Evolutionary conservation across 2,797 vertebrate genomes (phyloP).

Genomic region (Prunella strophiata): DNA sequence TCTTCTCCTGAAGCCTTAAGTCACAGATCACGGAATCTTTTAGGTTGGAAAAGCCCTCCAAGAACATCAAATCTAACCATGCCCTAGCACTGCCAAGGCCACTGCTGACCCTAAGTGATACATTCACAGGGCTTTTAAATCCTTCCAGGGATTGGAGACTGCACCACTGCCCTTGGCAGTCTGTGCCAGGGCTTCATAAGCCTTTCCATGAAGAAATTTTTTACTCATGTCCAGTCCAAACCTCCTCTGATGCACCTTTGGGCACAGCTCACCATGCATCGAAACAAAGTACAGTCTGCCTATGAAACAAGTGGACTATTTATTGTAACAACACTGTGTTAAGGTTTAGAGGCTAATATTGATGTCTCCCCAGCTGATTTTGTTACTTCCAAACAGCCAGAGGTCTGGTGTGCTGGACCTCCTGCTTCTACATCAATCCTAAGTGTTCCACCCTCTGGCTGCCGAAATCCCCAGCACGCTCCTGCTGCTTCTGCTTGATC

Average conservation of each 20-base stretch:
- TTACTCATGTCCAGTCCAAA: not conserved
- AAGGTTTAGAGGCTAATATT: not conserved
- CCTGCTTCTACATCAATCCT: not conserved
- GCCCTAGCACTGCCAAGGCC: not conserved
- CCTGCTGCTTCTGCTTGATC: not conserved
- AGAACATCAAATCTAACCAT: fast-evolving
- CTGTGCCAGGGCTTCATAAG: not conserved
- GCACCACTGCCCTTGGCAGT: not conserved
- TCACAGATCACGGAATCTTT: not conserved
- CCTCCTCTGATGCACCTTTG: not conserved
- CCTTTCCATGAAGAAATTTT: not conserved
- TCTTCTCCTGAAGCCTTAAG: not conserved
- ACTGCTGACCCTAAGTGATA: not conserved
- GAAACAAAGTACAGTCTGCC: not conserved
- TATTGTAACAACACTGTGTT: not conserved
- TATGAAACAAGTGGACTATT: not conserved
- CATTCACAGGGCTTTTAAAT: not conserved
- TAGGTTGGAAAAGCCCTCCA: not conserved
- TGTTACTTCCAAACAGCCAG: not conserved
- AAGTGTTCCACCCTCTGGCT: fast-evolving
- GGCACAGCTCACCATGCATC: fast-evolving
- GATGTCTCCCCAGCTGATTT: not conserved
- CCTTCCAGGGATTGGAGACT: not conserved
- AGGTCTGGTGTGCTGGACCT: not conserved
- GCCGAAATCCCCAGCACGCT: fast-evolving